These are phyloP conservation scores for Ctenochaetus hawaiiensis DNA, from an alignment of 2,797 vertebrate species.

Conservation along the genomic window DNA sequence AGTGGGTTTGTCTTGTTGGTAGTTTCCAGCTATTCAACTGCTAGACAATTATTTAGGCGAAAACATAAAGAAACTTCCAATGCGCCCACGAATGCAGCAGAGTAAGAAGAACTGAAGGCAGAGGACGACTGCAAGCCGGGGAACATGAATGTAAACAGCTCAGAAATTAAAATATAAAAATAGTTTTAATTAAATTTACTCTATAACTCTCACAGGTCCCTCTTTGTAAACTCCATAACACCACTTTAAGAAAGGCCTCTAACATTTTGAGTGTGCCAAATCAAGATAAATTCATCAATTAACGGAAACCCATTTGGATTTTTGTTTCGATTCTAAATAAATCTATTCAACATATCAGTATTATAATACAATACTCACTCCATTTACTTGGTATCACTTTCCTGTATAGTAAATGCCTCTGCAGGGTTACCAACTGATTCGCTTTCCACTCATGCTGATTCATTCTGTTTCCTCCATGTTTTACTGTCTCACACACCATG, in stretches of 20 bases:
- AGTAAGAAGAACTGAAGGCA: background rate
- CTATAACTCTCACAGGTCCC: too few species aligned
- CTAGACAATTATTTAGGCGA: too few species aligned
- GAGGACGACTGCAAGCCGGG: background rate
- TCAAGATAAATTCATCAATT: background rate
- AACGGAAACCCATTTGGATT: background rate
- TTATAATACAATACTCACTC: background rate
- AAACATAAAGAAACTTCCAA: background rate
- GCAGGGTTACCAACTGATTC: constrained; percentile 24
- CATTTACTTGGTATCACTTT: background rate
- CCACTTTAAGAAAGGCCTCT: background rate
- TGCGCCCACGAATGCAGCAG: too few species aligned
- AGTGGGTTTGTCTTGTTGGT: background rate
- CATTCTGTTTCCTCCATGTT: constrained; percentile 43
- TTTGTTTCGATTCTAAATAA: background rate
- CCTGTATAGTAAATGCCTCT: background rate
- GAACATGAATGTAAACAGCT: background rate
- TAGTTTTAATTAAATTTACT: background rate
- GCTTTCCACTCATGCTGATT: constrained; percentile 56
- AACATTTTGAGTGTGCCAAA: background rate
- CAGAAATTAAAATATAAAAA: background rate
- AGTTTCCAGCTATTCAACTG: too few species aligned
- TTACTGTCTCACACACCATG: constrained; percentile 32
- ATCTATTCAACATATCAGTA: background rate
- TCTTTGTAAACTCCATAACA: too few species aligned